Conservation (phyloP, 2,888 invertebrate species). For the Pseudococcus viburni region DNA sequence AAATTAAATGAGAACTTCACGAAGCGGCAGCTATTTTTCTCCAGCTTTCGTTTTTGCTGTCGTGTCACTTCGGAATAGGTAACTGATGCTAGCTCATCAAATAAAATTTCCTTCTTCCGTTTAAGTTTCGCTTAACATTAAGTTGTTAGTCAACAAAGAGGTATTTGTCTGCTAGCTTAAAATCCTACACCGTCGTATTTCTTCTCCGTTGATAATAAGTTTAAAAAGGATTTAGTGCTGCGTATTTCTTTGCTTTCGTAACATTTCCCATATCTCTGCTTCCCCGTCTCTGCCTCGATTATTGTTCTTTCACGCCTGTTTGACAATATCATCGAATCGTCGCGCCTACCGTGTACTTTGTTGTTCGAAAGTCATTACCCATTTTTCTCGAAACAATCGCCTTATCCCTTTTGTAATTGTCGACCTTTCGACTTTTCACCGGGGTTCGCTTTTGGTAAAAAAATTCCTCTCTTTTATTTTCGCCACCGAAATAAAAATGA, state of each 20-base stretch:
- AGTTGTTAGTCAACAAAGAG: constrained; percentile 40
- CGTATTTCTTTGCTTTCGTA: constrained; percentile 20
- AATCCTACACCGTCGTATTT: constrained; percentile 3
- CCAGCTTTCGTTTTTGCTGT: constrained; percentile 22
- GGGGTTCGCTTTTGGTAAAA: no score
- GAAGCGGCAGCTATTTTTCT: constrained; percentile 1
- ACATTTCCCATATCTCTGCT: neutral
- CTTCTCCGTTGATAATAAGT: constrained; percentile 37
- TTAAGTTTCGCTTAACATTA: constrained; percentile 33
- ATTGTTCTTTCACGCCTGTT: neutral
- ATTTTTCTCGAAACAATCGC: neutral
- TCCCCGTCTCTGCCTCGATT: neutral
- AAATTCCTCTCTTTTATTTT: no score
- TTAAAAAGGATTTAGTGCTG: neutral
- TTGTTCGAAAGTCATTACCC: neutral
- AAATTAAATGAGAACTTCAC: neutral
- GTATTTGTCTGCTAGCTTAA: constrained; percentile 12
- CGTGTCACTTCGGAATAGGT: constrained; percentile 37
- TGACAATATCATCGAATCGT: neutral
- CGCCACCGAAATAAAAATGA: no score
- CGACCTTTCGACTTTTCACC: neutral
- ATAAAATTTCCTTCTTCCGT: constrained; percentile 27
- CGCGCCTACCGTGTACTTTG: neutral
- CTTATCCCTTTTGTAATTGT: neutral
- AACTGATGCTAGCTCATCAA: constrained; percentile 54